Conservation (phyloP, 2,113 vertebrate species). For the Cromileptes altivelis region DNA sequence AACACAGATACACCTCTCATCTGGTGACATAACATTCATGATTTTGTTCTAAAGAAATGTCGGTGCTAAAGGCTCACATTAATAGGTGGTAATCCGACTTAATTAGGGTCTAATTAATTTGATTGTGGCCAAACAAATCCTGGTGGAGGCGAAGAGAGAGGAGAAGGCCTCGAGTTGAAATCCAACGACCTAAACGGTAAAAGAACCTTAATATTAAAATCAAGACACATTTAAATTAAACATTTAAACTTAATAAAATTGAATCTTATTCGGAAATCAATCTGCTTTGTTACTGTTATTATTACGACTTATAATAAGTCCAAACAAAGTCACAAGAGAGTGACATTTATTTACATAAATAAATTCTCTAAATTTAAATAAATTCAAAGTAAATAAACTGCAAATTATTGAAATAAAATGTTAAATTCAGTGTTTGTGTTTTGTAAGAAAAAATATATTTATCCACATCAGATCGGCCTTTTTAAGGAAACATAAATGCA, state of each 20-base stretch:
- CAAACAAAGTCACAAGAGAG: neutral
- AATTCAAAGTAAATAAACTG: neutral
- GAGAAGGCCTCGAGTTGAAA: conserved; percentile 16
- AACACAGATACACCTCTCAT: neutral
- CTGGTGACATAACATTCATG: neutral
- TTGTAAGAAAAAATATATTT: neutral
- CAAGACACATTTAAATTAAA: neutral
- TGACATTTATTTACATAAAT: neutral
- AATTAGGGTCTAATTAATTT: neutral
- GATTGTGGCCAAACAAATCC: neutral
- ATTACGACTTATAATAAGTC: neutral
- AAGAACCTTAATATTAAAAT: neutral
- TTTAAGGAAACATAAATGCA: neutral
- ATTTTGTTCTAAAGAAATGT: neutral
- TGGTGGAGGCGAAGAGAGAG: neutral
- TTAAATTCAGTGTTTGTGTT: neutral
- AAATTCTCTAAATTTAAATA: neutral
- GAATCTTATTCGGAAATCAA: neutral
- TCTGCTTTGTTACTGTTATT: neutral
- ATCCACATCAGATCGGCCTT: neutral
- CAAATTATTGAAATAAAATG: neutral
- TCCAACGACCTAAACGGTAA: neutral
- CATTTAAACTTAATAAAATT: neutral
- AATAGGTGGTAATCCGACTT: neutral
- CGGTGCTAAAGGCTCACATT: neutral